These are phyloP conservation scores for Synergus laeviventris DNA, from an alignment of 2,888 invertebrate genomes.

Conservation along the genomic window DNA sequence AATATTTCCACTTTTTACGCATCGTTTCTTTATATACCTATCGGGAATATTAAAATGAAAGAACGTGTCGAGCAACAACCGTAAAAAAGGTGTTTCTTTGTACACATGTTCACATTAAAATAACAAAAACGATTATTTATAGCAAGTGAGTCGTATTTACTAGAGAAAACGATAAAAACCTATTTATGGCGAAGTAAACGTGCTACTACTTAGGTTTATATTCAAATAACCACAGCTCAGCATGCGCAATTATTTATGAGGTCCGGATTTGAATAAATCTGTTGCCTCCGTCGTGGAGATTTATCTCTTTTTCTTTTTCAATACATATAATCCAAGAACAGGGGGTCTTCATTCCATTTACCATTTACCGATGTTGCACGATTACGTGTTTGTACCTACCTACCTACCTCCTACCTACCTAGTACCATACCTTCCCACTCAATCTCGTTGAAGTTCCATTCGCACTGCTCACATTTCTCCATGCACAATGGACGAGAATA, in stretches of 20 bases:
- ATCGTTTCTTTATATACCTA: no score
- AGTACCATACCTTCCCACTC: not conserved
- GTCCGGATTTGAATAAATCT: conserved; percentile 34
- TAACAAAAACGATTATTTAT: conserved; percentile 11
- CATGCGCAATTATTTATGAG: conserved; percentile 33
- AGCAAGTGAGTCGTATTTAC: conserved; percentile 20
- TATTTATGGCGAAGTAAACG: conserved; percentile 34
- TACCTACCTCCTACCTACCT: not conserved
- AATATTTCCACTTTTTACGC: no score
- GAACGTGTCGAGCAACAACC: no score
- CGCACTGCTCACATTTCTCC: not conserved
- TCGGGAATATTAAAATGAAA: no score
- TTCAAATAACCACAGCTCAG: conserved; percentile 34
- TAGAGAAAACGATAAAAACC: conserved; percentile 18
- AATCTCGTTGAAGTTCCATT: conserved; percentile 20
- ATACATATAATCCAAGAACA: not conserved
- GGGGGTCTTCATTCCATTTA: conserved; percentile 24
- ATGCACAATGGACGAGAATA: conserved; percentile 40
- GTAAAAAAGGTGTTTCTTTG: not conserved
- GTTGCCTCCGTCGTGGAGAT: conserved; percentile 11
- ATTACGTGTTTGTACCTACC: conserved; percentile 18
- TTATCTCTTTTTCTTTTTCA: conserved; percentile 17
- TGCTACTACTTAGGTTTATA: conserved; percentile 37
- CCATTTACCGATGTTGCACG: conserved; percentile 20
- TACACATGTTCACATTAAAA: not conserved